phyloP scores from a whole-genome alignment of 2,797 vertebrate species.

The Saxicola maurus region DNA sequence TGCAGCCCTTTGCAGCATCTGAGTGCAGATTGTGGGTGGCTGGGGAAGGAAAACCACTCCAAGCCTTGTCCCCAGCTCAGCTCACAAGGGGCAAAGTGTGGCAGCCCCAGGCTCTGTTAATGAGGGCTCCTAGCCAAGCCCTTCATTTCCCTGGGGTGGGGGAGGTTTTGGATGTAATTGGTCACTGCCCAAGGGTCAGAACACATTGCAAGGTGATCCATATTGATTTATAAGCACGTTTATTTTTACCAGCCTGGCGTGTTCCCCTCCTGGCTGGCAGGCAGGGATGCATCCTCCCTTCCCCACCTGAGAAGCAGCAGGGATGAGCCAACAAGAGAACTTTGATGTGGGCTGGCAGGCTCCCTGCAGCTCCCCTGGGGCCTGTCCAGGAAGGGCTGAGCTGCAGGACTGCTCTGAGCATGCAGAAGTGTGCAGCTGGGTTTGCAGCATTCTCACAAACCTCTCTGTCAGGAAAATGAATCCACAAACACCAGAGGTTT shows the following conservation, averaged over 20 bases:
- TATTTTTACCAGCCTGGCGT: slow-evolving; percentile 20
- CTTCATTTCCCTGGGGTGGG: neutral
- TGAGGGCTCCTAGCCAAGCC: neutral
- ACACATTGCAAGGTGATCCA: neutral
- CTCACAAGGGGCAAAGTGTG: accelerated
- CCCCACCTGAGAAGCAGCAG: neutral
- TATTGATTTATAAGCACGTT: slow-evolving; percentile 2
- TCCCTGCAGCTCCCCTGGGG: neutral
- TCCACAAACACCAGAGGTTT: too few species aligned
- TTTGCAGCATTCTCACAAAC: neutral
- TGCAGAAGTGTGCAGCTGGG: accelerated
- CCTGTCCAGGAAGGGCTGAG: neutral
- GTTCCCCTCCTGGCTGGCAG: neutral
- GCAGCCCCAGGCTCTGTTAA: neutral
- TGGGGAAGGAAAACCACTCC: neutral
- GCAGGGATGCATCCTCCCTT: neutral
- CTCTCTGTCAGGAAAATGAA: too few species aligned
- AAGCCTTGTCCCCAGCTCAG: accelerated
- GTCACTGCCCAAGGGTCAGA: neutral
- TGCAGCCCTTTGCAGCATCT: neutral
- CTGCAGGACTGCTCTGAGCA: neutral
- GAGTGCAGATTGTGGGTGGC: neutral
- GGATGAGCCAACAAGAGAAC: neutral
- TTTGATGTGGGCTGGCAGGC: neutral
- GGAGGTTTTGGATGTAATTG: neutral